A percentile compares a stretch with the other conserved stretches of the same genome.
Evolutionary conservation across 1,140 invertebrate genomes (phyloP).

Genomic region (Drosophila melanica): DNA sequence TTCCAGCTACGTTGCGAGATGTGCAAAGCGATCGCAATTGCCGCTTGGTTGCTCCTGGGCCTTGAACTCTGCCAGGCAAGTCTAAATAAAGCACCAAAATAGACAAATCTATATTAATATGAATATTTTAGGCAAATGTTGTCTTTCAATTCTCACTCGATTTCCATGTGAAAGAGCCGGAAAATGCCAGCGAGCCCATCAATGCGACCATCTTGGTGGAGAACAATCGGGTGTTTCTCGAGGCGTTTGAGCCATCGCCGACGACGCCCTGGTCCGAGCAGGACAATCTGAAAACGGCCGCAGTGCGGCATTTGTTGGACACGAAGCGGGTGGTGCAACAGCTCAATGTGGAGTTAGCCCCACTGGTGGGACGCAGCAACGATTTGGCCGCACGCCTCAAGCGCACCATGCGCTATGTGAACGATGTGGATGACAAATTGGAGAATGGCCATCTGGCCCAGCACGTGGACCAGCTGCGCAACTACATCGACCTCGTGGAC

Average conservation of each 20-base stretch:
- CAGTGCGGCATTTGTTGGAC: slow-evolving; percentile 35
- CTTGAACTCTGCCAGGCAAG: slow-evolving; percentile 36
- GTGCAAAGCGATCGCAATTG: slow-evolving; percentile 19
- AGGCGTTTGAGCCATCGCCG: slow-evolving; percentile 30
- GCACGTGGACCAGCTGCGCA: slow-evolving; percentile 52
- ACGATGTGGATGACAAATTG: slow-evolving; percentile 55
- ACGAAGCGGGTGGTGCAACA: slow-evolving; percentile 43
- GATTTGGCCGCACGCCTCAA: slow-evolving; percentile 60
- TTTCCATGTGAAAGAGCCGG: slow-evolving; percentile 53
- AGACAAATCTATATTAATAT: background rate
- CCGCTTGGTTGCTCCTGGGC: slow-evolving; percentile 34
- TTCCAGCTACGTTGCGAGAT: slow-evolving; percentile 49
- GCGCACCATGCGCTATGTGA: slow-evolving; percentile 59
- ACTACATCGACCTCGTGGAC: slow-evolving; percentile 54
- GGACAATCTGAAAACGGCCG: background rate
- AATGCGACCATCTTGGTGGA: slow-evolving; percentile 56
- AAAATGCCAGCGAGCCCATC: slow-evolving; percentile 34
- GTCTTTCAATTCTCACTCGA: slow-evolving; percentile 61
- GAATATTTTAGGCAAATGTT: slow-evolving; percentile 43
- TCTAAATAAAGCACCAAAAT: background rate
- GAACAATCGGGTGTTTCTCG: slow-evolving; percentile 46
- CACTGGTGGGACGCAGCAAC: slow-evolving; percentile 64
- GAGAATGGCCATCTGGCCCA: slow-evolving; percentile 42
- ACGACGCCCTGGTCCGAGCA: slow-evolving; percentile 35
- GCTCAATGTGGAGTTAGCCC: slow-evolving; percentile 57